Evolutionary conservation across 1,140 invertebrate species (phyloP).

Genomic region (Lasaia peninsularis): DNA sequence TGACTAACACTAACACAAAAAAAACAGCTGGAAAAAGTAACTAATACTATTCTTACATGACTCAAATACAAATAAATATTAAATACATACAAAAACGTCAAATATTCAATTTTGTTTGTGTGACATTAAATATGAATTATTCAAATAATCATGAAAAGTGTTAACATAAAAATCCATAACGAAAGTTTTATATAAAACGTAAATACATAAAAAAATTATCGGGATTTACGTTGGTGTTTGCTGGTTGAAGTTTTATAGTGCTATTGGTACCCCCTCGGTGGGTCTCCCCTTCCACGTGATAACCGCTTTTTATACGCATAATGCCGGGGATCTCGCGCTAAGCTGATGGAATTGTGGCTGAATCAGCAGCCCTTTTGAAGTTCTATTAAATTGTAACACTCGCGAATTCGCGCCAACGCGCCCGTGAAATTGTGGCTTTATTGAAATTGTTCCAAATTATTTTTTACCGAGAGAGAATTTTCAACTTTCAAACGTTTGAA

Average conservation of each 20-base stretch:
- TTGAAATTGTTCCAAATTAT: conserved; percentile 62
- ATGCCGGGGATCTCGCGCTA: conserved; percentile 67
- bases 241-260: conserved; percentile 28
- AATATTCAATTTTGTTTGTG: too few species aligned
- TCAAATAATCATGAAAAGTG: too few species aligned
- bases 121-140: too few species aligned
- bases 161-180: too few species aligned
- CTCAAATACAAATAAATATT: background rate
- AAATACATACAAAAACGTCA: too few species aligned
- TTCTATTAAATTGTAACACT: conserved; percentile 74
- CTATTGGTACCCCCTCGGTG: conserved; percentile 25
- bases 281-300: conserved; percentile 35
- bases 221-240: conserved; percentile 25
- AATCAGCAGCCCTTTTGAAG: conserved; percentile 72
- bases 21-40: too few species aligned
- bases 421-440: conserved; percentile 71
- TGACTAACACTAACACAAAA: too few species aligned
- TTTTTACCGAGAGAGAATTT: conserved; percentile 31
- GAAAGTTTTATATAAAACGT: background rate
- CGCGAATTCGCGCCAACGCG: conserved; percentile 65
- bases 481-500: background rate
- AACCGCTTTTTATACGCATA: conserved; percentile 75
- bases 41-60: too few species aligned
- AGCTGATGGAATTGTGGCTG: conserved; percentile 74
- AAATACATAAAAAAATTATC: conserved; percentile 16